Percentiles rank a stretch among this genome's conserved stretches.
Conservation (phyloP, 2,113 vertebrate species). For the Petaurus breviceps region DNA sequence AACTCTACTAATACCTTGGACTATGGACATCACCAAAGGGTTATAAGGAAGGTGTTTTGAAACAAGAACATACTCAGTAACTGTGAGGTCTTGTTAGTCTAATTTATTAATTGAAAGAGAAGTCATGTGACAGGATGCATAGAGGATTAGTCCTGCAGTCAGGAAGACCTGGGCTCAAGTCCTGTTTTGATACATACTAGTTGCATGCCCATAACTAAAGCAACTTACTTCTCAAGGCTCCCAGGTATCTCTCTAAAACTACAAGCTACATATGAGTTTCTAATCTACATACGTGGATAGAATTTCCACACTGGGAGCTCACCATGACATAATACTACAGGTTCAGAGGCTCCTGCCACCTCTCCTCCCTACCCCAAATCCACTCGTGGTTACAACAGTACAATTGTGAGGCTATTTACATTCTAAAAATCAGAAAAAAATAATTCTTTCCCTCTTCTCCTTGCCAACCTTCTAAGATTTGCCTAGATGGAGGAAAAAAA, state of each 20-base stretch:
- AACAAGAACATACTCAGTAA: neutral
- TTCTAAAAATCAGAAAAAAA: neutral
- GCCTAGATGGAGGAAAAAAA: conserved; percentile 69
- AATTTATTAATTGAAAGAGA: neutral
- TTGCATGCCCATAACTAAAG: neutral
- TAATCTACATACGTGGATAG: neutral
- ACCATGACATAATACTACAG: too few species aligned
- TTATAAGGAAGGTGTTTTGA: neutral
- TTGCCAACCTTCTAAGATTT: conserved; percentile 50
- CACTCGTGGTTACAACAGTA: neutral
- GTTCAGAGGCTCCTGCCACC: too few species aligned
- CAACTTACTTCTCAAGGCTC: neutral
- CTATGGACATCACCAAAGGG: neutral
- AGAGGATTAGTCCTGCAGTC: neutral
- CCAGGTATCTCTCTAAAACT: neutral
- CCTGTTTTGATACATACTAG: neutral
- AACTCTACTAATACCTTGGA: neutral
- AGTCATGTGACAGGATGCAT: neutral
- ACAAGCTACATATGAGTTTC: neutral
- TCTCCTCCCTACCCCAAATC: neutral
- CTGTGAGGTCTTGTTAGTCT: neutral
- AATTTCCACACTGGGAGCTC: neutral
- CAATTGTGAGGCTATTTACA: conserved; percentile 1
- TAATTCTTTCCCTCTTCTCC: conserved; percentile 44
- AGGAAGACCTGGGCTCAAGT: neutral